Base-by-base conservation (phyloP, 2,797 vertebrate genomes). In the Fundulus diaphanus region DNA sequence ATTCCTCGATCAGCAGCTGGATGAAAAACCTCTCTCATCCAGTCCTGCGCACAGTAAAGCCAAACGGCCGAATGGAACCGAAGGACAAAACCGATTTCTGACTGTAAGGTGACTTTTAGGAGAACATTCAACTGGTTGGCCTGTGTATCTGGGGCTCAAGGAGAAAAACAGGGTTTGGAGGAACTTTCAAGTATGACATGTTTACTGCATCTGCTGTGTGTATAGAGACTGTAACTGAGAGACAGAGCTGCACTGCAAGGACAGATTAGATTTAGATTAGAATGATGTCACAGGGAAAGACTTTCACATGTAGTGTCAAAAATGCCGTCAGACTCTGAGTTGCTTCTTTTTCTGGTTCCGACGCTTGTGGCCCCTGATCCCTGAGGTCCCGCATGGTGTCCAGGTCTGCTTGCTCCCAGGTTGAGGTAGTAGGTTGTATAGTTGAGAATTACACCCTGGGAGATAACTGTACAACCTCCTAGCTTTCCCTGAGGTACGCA, bases 401-500 rank as follows among this genome's bases (percentile, higher is more conserved):
- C 79, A 52, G 72, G 74, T 85, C 80, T 93, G 95, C 92, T 96
- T 96, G 96, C 92, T 94, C 95, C 95, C 97, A 96, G 96, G 96
- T 89, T 98, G 97, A 98, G 97, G 97, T 98, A 98, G 97, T 98
- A 97, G 97, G 97, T 98, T 98, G 97, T 98, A 97, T 97, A 97
- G 97, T 98, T 97, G 96, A 97, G 96, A 96, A 95, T 96, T 95
- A 96, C 95, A 97, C 94, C 95, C 95, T 91, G 93, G 96, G 96
- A 96, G 97, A 97, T 97, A 96, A 97, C 97, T 98, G 96, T 98
- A 98, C 97, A 97, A 94, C 97, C 96, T 98, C 95, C 96, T 98
- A 97, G 96, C 97, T 98, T 97, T 97, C 96, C 97, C 95, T 98
- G 97, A 95, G 97, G 94, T 96, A 94, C 86, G 96, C 96, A 93